Percentiles rank a stretch among this genome's conserved stretches.
These are phyloP conservation scores for Sebastes iracundus DNA, from an alignment of 2,797 vertebrate species.

Conservation along the genomic window DNA sequence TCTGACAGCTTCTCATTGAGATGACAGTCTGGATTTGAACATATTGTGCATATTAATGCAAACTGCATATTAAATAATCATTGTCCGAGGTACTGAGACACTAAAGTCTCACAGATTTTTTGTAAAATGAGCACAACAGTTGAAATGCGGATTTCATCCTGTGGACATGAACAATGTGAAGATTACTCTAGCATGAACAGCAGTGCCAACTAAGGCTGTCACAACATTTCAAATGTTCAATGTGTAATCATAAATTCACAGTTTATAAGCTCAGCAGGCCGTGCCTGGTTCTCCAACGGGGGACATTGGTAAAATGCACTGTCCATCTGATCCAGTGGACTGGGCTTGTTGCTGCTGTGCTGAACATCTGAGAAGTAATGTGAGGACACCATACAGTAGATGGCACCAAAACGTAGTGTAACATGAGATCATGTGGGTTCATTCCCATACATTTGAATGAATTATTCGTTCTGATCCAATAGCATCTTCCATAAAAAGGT, in stretches of 20 bases:
- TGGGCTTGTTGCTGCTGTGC: neutral
- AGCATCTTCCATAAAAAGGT: neutral
- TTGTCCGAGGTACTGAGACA: neutral
- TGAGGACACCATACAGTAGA: neutral
- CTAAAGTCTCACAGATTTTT: neutral
- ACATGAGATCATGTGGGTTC: neutral
- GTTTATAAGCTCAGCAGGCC: neutral
- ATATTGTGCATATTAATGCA: neutral
- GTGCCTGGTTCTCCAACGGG: neutral
- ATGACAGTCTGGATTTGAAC: neutral
- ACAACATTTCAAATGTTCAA: neutral
- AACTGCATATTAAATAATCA: neutral
- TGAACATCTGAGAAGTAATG: neutral
- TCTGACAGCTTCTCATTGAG: neutral
- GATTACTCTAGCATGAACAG: neutral
- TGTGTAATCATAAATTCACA: neutral
- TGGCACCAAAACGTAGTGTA: too few species aligned
- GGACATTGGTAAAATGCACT: neutral
- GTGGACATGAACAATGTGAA: neutral
- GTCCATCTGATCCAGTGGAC: neutral
- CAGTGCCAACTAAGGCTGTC: neutral
- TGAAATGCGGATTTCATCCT: neutral
- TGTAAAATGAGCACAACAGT: constrained; percentile 22
- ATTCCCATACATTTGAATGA: neutral
- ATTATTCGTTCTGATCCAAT: neutral